Evolutionary conservation across 2,797 vertebrate genomes (phyloP), one percentile per base, ranked within the genome.

Genomic region (Chiroxiphia lanceolata): DNA sequence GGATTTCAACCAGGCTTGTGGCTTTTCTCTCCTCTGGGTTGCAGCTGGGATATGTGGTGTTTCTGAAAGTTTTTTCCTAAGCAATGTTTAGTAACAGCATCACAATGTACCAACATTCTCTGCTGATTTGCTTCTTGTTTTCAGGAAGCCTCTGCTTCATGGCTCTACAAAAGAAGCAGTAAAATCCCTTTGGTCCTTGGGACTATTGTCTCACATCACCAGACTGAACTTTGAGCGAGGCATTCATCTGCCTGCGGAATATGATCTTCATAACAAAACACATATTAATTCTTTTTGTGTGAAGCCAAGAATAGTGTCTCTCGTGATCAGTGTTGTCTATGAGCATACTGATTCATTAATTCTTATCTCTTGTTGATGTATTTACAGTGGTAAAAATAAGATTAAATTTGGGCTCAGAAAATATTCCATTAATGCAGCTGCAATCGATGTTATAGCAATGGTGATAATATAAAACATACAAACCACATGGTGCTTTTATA

Each of bases 221-320:
- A 90, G 83, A 57, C 76, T 57, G 83, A 91, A 50, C 42, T 76
- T 72, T 47, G 38, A 78, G 59, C 0, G 1, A 61, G 61, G n/a
- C 45, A 31, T 81, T 89, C 22, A 12, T 71, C 53, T 80, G 5
- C 67, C 82, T 44, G 25, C 44, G 50, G 57, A 88, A 69, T 86
- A 88, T 33, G 76, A 67, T 82, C 74, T 86, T 90, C 38, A 9
- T 78, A 86, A 90, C 57, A 88, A 91, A 94, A 83, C 85, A 81
- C 53, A 40, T 36, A n/a, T 38, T 71, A 67, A 65, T 75, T 75
- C 61, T 81, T 93, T 92, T 88, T 91, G 76, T 91, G 71, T 86
- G 80, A 83, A 92, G 47, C 42, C 50, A 68, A 50, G 85, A 85
- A 48, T 36, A 44, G 48, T 68, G 61, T 93, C 82, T 77, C 48